Base-by-base conservation (phyloP, 64 coral and sea anemone species). In the Trachythela sp. region DNA sequence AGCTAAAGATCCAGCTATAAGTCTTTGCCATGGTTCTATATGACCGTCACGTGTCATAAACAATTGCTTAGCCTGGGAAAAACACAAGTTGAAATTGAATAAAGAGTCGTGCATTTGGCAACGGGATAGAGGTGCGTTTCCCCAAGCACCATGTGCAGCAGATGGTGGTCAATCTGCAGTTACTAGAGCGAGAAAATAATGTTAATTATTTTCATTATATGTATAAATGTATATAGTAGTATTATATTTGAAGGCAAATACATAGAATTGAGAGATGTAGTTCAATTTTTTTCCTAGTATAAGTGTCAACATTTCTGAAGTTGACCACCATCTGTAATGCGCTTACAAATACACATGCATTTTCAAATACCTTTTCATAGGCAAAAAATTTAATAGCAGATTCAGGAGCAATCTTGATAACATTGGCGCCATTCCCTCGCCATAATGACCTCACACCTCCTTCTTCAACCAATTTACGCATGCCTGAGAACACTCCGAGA, bases 391-490 rank as follows among this genome's bases (percentile, higher is more conserved):
- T 99, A n/a, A 99, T 92, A 18, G 86, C 96, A 56, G 96, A 99
- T 89, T 99, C 96, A 22, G 96, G 96, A 67, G 96, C 96, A 70
- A 99, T 99, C 60, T 99, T 99, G 49, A 99, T 94, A 20, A 99
- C 96, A 93, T 99, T 99, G 4, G 94, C 93, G 75, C 96, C 96
- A 93, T 99, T 99, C 88, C 96, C 96, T 93, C 96, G 92, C 96
- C 96, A 99, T 20, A 99, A 90, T 32, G 96, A 94, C 43, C 80
- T 92, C 7, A 99, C 20, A 2, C 96, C 96, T 33, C 96, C 96
- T 83, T 99, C 96, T 41, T 67, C 85, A 18, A 99, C 58, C 93
- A 99, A 94, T 83, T 92, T 89, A 27, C 48, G 43, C 26, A 99
- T 88, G 56, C 96, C 96, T 84, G 96, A 99, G 24, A 89, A 0